These are phyloP conservation scores for Smittia sp. DNA, from an alignment of 2,888 invertebrate genomes.

Conservation along the genomic window DNA sequence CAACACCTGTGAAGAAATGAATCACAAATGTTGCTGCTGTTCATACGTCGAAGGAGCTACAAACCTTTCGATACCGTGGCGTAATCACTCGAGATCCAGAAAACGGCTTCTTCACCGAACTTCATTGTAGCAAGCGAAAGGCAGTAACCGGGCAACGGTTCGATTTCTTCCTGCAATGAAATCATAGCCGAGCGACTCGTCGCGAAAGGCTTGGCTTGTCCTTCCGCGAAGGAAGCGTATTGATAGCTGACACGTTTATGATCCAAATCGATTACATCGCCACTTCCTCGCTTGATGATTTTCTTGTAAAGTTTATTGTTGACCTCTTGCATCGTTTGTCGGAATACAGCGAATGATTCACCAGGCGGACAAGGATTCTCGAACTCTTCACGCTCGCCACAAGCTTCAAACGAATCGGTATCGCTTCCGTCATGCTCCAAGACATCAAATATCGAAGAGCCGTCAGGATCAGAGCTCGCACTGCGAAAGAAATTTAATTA, in stretches of 20 bases:
- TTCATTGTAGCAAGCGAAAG: conserved; percentile 73
- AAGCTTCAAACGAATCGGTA: too few relatives aligned
- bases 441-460: too few relatives aligned
- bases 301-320: conserved; percentile 15
- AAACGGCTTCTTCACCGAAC: conserved; percentile 74
- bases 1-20: conserved; percentile 71
- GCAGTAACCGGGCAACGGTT: conserved; percentile 64
- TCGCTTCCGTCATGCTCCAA: too few relatives aligned
- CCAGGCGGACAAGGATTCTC: not conserved
- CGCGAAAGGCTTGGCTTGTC: conserved; percentile 50
- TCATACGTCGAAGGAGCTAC: not conserved
- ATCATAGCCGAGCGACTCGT: conserved; percentile 44
- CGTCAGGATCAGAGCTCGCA: too few relatives aligned
- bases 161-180: conserved; percentile 43
- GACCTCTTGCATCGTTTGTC: conserved; percentile 2
- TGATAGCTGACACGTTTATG: not conserved
- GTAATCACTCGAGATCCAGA: conserved; percentile 71
- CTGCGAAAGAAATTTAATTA: too few relatives aligned
- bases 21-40: not conserved
- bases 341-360: not conserved
- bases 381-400: not conserved
- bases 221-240: not conserved
- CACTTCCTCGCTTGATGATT: not conserved
- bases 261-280: not conserved
- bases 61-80: conserved; percentile 53